These are phyloP conservation scores for Hirtodrosophila confusa DNA, from an alignment of 2,888 invertebrate genomes.

Conservation along the genomic window DNA sequence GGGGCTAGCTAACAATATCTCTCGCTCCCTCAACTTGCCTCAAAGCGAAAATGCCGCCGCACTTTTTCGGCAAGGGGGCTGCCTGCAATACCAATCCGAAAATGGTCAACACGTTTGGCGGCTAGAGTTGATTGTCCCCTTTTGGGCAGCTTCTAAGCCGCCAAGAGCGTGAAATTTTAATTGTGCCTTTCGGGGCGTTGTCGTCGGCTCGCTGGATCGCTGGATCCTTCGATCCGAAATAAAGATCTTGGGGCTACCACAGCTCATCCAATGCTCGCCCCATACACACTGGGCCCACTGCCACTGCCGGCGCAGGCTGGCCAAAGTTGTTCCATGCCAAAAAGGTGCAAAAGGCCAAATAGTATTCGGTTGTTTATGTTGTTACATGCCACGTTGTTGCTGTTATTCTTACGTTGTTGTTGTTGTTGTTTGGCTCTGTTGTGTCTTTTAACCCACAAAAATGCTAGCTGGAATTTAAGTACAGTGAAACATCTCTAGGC, in stretches of 20 bases:
- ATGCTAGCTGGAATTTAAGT: constrained; percentile 61
- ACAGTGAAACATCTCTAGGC: constrained; percentile 47
- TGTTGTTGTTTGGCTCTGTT: constrained; percentile 33
- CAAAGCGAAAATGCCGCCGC: constrained; percentile 75
- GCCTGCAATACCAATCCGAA: constrained; percentile 35
- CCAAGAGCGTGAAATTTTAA: constrained; percentile 75
- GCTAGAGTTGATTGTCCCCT: constrained; percentile 49
- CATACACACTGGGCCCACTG: background rate
- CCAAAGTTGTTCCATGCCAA: constrained; percentile 76
- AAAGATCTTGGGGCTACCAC: constrained; percentile 70
- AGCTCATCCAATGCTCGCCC: constrained; percentile 54
- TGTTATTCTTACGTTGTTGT: constrained; percentile 27
- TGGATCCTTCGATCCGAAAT: constrained; percentile 66
- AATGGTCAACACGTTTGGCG: constrained; percentile 59
- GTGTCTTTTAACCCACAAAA: constrained; percentile 62
- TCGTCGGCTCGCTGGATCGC: constrained; percentile 40
- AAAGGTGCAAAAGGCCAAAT: constrained; percentile 79
- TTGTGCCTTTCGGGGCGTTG: constrained; percentile 78
- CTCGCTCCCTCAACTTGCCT: constrained; percentile 35
- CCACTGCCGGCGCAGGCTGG: constrained; percentile 31
- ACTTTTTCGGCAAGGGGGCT: constrained; percentile 23
- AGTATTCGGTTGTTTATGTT: constrained; percentile 79
- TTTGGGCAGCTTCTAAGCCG: constrained; percentile 45
- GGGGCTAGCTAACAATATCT: constrained; percentile 12
- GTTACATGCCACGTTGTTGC: constrained; percentile 67